Base-by-base conservation (phyloP, 2,888 invertebrate genomes). In the Crocallis elinguaria region DNA sequence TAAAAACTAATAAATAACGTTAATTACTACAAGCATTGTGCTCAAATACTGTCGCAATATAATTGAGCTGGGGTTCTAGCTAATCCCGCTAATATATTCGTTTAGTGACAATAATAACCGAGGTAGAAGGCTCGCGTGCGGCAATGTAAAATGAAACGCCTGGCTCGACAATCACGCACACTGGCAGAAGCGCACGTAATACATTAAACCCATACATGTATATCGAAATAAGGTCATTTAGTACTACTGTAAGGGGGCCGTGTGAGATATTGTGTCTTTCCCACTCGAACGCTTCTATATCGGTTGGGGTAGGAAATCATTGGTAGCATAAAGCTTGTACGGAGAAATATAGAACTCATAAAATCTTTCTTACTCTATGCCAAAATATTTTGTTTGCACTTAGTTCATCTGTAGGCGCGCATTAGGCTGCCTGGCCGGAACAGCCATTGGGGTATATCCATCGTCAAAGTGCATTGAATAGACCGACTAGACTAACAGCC, bases 81-180 rank as follows among this genome's bases (percentile, higher is more conserved):
- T 30, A 55, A 57, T 54, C 45, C 48, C 39, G 50, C 27, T 21
- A 53, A 45, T 58, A 63, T 45, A 57, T 54, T 65, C 56, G 52
- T 64, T 64, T 60, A 67, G 62, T 60, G 67, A 60, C 49, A 67
- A 60, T 69, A 67, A 67, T 66, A 65, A 65, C 54, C 33, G 55
- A 60, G 57, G 46, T 63, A 49, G 19, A 21, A 44, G 52, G 49
- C 51, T 76, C 59, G 76, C 79, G 73, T 77, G 77, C 54, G 49
- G 45, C 60, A 57, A 71, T 67, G 72, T 67, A 71, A 71, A 69
- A 67, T 60, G 63, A 60, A 62, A 57, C 59, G 57, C 60, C 63
- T 57, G 52, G 58, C 64, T 45, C 60, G 49, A 57, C 65, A 68
- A 71, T 64, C 76, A 76, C 75, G 73, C 73, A 71, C 70, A 59